phyloP scores from a whole-genome alignment of 1,140 invertebrate species.

The Elysia chlorotica region DNA sequence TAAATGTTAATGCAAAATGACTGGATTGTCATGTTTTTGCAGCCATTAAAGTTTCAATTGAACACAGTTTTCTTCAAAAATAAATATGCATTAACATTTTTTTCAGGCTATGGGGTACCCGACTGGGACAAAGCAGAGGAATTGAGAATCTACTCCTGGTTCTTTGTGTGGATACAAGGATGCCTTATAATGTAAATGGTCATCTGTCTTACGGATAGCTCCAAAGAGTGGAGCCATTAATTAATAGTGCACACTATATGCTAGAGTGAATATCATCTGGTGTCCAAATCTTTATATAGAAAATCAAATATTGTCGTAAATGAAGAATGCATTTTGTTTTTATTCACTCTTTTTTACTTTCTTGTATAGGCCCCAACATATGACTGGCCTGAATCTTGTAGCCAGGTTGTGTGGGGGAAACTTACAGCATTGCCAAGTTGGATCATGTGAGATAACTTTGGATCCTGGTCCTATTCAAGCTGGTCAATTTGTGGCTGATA shows the following conservation, averaged over 20 bases:
- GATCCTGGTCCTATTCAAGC: conserved; percentile 69
- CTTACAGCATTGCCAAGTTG: conserved; percentile 71
- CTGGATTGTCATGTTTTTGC: neutral
- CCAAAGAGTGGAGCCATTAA: too few relatives aligned
- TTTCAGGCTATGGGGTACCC: too few relatives aligned
- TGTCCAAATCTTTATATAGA: too few relatives aligned
- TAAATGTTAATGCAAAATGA: too few relatives aligned
- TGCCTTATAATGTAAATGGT: neutral
- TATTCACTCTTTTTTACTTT: conserved; percentile 4
- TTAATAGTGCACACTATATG: too few relatives aligned
- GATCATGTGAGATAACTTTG: conserved; percentile 79
- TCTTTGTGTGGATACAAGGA: neutral
- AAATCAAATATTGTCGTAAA: too few relatives aligned
- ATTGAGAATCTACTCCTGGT: too few relatives aligned
- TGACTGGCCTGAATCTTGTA: conserved; percentile 79
- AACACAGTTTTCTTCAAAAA: neutral
- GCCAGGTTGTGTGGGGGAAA: conserved; percentile 73
- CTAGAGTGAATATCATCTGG: too few relatives aligned
- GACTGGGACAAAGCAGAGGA: too few relatives aligned
- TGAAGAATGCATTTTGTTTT: neutral
- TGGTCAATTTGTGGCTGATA: conserved; percentile 72
- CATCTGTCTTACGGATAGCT: too few relatives aligned
- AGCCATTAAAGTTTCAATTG: neutral
- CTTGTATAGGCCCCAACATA: conserved; percentile 74
- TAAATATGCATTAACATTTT: too few relatives aligned